These are phyloP conservation scores for Tridacna gigas DNA, from an alignment of 2,888 invertebrate genomes.

Conservation along the genomic window DNA sequence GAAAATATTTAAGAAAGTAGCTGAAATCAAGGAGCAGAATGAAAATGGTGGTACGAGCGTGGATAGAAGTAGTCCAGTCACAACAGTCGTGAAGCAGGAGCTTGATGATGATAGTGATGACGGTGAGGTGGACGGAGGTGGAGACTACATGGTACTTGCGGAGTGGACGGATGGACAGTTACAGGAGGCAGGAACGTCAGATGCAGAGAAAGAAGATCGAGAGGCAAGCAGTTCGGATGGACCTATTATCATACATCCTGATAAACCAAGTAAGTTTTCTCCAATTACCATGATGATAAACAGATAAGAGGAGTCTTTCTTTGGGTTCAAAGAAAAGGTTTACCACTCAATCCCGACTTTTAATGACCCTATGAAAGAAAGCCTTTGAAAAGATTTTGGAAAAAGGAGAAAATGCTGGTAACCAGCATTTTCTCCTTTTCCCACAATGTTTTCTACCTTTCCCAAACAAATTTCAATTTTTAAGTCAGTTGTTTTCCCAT, in stretches of 20 bases:
- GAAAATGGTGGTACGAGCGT: neutral
- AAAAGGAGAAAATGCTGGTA: too few species aligned
- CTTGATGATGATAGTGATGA: slow-evolving; percentile 52
- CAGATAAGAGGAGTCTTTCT: too few species aligned
- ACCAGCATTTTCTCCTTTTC: too few species aligned
- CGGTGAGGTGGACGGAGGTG: slow-evolving; percentile 67
- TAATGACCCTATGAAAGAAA: too few species aligned
- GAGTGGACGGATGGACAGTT: slow-evolving; percentile 74
- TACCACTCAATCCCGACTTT: too few species aligned
- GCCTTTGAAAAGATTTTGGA: too few species aligned
- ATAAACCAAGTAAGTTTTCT: neutral
- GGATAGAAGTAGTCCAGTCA: neutral
- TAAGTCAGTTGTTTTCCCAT: too few species aligned
- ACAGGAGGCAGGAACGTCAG: slow-evolving; percentile 51
- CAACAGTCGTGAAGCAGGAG: slow-evolving; percentile 37
- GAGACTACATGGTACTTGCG: slow-evolving; percentile 78
- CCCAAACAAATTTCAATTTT: too few species aligned
- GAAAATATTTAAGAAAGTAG: slow-evolving; percentile 27
- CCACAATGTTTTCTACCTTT: too few species aligned
- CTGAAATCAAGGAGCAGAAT: neutral
- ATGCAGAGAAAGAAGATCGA: slow-evolving; percentile 15
- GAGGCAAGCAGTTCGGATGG: neutral
- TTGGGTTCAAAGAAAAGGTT: too few species aligned
- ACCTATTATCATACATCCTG: neutral
- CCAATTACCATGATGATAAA: too few species aligned